Evolutionary conservation across 2,888 invertebrate genomes (phyloP), one percentile per base, ranked within the genome.

Genomic region (Drosophila algonquin): DNA sequence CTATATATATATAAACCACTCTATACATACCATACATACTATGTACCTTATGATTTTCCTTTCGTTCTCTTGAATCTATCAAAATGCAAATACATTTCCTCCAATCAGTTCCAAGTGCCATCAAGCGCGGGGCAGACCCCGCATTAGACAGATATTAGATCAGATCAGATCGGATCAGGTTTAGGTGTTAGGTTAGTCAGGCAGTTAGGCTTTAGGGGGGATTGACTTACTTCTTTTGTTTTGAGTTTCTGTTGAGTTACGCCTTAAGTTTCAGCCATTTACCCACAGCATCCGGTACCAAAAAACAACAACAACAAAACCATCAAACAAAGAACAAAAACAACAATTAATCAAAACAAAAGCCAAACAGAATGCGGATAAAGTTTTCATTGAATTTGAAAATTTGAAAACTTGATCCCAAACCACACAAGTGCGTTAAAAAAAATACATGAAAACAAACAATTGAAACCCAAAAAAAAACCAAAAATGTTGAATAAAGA

Each of bases 401-500:
- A 51, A 51, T 62, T 61, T 54, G 61, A 54, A 75, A 70, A 27
- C 27, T 8, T 27, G 59, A 47, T 27, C 58, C 68, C 71, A 65
- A 60, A 55, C 58, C 61, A 83, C 81, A 83, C 89, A 84, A 84
- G 83, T 84, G 83, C 83, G 83, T 89, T 84, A 84, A 84, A 84
- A 81, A 67, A 56, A 58, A 3, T 45, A 60, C 48, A 47, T 27
- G 55, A 18, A 55, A 45, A 10, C 65, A 24, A 76, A 53, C 40
- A 62, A 58, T 48, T 61, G 63, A 65, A 58, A 50, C 68, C 52
- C 70, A 62, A 73, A 61, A 61, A 40, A 46, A 59, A 63, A 6
- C 14, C n/a, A n/a, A n/a, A 40, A 40, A 40, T 14, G 12, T 5
- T 40, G n/a, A 57, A 63, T 52, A 64, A 68, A 63, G 54, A 64